These are phyloP conservation scores for Pogonomyrmex californicus DNA, from an alignment of 1,140 invertebrate genomes.

Conservation along the genomic window DNA sequence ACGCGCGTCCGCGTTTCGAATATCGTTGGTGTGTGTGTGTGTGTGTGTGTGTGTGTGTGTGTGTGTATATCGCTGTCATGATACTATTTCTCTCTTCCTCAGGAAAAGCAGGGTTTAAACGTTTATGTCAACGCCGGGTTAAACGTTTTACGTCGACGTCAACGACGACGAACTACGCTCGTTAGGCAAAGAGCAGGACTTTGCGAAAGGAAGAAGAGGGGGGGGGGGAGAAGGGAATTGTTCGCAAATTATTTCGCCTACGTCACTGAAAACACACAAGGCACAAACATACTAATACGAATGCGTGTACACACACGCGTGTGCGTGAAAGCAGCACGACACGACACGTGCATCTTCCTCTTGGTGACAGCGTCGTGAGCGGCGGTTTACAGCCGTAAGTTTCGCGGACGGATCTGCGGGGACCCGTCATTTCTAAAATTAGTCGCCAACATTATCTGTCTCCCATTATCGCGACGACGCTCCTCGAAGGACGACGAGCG, in stretches of 20 bases:
- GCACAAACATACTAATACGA: background rate
- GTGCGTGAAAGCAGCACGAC: too few relatives aligned
- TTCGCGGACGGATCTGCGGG: background rate
- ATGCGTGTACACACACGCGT: background rate
- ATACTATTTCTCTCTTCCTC: background rate
- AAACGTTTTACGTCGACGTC: slow-evolving; percentile 30
- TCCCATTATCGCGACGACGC: slow-evolving; percentile 58
- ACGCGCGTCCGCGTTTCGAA: slow-evolving; percentile 1
- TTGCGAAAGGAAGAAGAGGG: background rate
- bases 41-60: too few relatives aligned
- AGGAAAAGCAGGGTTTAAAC: slow-evolving; percentile 14
- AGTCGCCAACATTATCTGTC: slow-evolving; percentile 54
- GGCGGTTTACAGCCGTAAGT: background rate
- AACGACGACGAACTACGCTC: background rate
- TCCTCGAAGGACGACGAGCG: slow-evolving; percentile 38
- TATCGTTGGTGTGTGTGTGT: slow-evolving; percentile 37
- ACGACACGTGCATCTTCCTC: too few relatives aligned
- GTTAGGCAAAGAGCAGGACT: background rate
- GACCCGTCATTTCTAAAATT: slow-evolving; percentile 70
- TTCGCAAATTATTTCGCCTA: slow-evolving; percentile 13
- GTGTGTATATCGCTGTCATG: background rate
- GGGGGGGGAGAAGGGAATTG: background rate
- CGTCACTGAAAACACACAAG: background rate
- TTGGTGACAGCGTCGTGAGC: background rate
- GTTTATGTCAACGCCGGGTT: slow-evolving; percentile 44